Base-by-base conservation (phyloP, 2,113 vertebrate genomes). In the Meles meles region DNA sequence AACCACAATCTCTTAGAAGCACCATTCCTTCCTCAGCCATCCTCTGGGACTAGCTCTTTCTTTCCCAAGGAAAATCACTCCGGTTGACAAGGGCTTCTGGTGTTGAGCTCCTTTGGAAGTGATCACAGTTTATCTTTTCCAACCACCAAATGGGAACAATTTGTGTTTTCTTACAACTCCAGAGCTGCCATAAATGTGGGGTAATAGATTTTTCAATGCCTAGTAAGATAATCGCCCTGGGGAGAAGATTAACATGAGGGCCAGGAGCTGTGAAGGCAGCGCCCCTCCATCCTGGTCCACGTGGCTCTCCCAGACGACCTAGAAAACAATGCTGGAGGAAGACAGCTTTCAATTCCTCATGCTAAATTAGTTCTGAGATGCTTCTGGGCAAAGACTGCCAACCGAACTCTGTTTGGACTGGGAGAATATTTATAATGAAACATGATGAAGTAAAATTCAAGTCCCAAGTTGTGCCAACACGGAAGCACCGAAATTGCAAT, bases 371-470 rank as follows among this genome's bases (percentile, higher is more conserved):
- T 97, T 95, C 90, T 71, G 96, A 88, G 92, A 86, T 84, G 90
- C 65, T 98, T 94, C 97, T 94, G 94, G 97, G 94, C 34, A 97
- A 97, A 98, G 98, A 89, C 89, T 98, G 96, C 94, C 96, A 92
- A 76, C 49, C 39, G 77, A 98, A 97, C 57, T 94, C 92, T 93
- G 23, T 96, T 98, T 98, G 94, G 10, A 42, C 95, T 95, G 89
- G 3, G 15, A 93, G 87, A 96, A 88, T 89, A 97, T 95, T 97
- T 92, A 81, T 71, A 65, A 97, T 83, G 74, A 96, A 88, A 92
- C 52, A 81, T 85, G 96, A 96, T 2, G 10, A 96, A 97, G 92
- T 96, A 90, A 95, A 96, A 94, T 91, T 65, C 74, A 95, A 93
- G 94, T 93, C 95, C 88, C 71, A 69, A 91, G 65, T 97, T 71